Base-by-base conservation (phyloP, 2,797 vertebrate genomes). In the Gambelia wislizenii region DNA sequence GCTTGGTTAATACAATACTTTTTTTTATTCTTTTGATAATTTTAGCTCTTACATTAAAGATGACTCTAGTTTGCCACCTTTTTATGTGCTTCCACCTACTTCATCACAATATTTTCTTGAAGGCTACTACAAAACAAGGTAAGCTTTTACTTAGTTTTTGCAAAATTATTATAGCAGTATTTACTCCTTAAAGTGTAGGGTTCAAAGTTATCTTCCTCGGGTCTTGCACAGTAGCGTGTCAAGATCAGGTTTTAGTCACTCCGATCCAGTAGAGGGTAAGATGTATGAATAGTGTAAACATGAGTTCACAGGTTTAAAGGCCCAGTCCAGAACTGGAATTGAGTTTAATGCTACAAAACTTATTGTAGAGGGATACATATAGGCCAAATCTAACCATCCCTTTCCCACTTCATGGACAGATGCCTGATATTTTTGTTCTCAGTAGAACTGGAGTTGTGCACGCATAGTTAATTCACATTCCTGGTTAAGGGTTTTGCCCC, bases 71-170 rank as follows among this genome's bases (percentile, higher is more conserved):
- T 85, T 91, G 52, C 78, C 87, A 86, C 44, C 78, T 72, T 88
- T 82, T 22, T 47, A 36, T 27, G 44, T 78, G 78, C 12, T 78
- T 69, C 49, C 83, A 52, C 36, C 39, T 81, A 59, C 59, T 61
- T 76, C 83, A 47, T 80, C 77, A 39, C 59, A 86, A 22, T 59
- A 39, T 36, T 69, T 36, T 80, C 44, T 72, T 52, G 83, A 78
- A 16, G 44, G 30, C 18, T 61, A 70, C n/a, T 78, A 59, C 76
- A 86, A 86, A 89, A 89, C 42, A 61, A 91, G 79, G 90, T 89
- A 89, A 72, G 13, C 5, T 56, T 88, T 77, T 8, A 56, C 39
- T 87, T 81, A 61, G 3, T 54, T 25, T 80, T 75, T 8, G 4
- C 2, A 83, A 79, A 47, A 64, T 39, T 30, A 42, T 9, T 80